Evolutionary conservation across 2,888 invertebrate species (phyloP).

Genomic region (Dascillus cervinus): DNA sequence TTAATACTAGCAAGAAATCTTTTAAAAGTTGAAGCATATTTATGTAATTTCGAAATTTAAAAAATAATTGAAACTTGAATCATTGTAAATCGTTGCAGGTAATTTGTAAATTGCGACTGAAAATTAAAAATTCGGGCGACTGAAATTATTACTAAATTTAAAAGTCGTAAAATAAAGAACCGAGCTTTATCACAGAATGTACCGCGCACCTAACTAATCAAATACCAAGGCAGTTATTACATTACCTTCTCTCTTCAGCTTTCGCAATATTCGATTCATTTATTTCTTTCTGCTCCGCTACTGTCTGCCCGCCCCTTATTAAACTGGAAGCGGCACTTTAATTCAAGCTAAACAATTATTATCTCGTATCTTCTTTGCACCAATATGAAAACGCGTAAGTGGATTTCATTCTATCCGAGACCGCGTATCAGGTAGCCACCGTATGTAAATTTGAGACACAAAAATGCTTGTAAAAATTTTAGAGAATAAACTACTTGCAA

Average conservation of each 20-base stretch:
- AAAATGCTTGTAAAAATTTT: slow-evolving; percentile 19
- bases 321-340: slow-evolving; percentile 38
- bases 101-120: no score
- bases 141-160: slow-evolving; percentile 3
- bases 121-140: slow-evolving; percentile 1
- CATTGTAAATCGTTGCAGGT: no score
- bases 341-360: slow-evolving; percentile 38
- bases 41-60: no score
- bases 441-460: slow-evolving; percentile 22
- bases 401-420: slow-evolving; percentile 10
- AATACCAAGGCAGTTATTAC: slow-evolving; percentile 34
- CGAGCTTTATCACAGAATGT: slow-evolving; percentile 8
- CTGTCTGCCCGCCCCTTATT: slow-evolving; percentile 37
- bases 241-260: slow-evolving; percentile 20
- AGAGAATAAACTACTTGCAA: slow-evolving; percentile 15
- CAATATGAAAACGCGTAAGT: slow-evolving; percentile 5
- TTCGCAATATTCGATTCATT: slow-evolving; percentile 9
- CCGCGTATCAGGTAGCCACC: slow-evolving; percentile 17
- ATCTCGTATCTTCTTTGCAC: slow-evolving; percentile 24
- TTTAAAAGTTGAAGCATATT: no score
- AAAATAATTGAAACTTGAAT: no score
- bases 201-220: slow-evolving; percentile 33
- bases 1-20: no score
- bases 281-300: slow-evolving; percentile 28
- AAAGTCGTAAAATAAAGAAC: neutral